Evolutionary conservation across 1,140 invertebrate genomes (phyloP).

Genomic region (Neomicropteryx cornuta): DNA sequence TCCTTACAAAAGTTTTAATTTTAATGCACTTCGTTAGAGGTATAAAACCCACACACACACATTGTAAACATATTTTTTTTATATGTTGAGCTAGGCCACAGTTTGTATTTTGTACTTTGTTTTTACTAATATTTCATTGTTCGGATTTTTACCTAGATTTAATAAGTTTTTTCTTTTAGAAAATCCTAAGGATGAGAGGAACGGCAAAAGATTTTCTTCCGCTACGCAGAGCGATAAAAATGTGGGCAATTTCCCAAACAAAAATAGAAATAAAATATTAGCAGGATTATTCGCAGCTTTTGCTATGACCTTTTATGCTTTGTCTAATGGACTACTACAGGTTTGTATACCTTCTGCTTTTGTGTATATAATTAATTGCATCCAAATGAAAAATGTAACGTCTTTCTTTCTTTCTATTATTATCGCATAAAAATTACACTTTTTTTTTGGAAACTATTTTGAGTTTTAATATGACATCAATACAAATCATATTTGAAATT

Average conservation of each 20-base stretch:
- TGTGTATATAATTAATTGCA: neutral
- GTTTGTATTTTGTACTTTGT: neutral
- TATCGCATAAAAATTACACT: too few species aligned
- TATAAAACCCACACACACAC: neutral
- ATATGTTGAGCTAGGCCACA: constrained; percentile 4
- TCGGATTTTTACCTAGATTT: too few species aligned
- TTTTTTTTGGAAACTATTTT: too few species aligned
- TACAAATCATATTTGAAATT: too few species aligned
- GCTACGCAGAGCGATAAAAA: constrained; percentile 28
- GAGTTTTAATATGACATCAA: too few species aligned
- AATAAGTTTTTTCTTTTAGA: constrained; percentile 18
- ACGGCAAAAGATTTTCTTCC: constrained; percentile 27
- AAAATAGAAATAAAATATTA: constrained; percentile 31
- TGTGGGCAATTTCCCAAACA: constrained; percentile 28
- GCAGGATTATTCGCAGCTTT: constrained; percentile 31
- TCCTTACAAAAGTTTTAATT: neutral
- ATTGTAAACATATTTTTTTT: too few species aligned
- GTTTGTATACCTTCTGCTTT: constrained; percentile 15
- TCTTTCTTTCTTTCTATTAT: constrained; percentile 2
- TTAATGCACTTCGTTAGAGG: neutral
- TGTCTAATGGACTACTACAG: constrained; percentile 37
- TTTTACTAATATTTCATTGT: neutral
- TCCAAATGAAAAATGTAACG: too few species aligned
- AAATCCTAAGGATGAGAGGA: constrained; percentile 24
- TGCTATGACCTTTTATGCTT: constrained; percentile 34